These are phyloP conservation scores for Lasioglossum villosulum DNA, from an alignment of 2,888 invertebrate species.

Conservation along the genomic window DNA sequence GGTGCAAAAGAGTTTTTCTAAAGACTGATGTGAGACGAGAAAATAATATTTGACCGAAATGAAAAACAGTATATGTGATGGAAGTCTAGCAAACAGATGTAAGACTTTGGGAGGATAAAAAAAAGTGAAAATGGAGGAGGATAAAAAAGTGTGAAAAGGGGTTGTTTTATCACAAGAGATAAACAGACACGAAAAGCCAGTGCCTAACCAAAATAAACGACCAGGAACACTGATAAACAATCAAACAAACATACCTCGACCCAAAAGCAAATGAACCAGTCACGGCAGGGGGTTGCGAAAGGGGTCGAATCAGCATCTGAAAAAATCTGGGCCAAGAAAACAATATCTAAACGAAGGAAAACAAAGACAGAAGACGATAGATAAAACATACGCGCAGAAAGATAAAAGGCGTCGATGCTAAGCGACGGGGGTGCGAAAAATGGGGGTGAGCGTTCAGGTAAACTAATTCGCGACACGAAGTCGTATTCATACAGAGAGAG, in stretches of 20 bases:
- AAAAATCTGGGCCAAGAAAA: slow-evolving; percentile 1
- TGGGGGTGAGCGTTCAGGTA: background rate
- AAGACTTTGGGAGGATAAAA: too few species aligned
- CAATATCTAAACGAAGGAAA: slow-evolving; percentile 1
- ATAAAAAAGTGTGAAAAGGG: background rate
- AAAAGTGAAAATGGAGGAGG: too few species aligned
- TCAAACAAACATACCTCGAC: background rate
- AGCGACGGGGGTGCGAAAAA: background rate
- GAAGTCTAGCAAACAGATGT: background rate
- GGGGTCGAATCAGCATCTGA: background rate
- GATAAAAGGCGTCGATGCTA: background rate
- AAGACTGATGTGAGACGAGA: background rate
- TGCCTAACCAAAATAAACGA: background rate
- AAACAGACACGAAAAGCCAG: background rate
- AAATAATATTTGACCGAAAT: background rate
- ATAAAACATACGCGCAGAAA: background rate
- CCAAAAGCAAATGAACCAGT: background rate
- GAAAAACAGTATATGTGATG: background rate
- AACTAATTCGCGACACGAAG: background rate
- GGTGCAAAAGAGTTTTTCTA: background rate
- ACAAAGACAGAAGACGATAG: background rate
- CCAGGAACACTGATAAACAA: background rate
- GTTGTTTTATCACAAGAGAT: background rate
- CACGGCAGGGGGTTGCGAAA: background rate
- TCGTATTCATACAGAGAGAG: background rate